Evolutionary conservation across 2,113 vertebrate species (phyloP).

Genomic region (Stegastes partitus): DNA sequence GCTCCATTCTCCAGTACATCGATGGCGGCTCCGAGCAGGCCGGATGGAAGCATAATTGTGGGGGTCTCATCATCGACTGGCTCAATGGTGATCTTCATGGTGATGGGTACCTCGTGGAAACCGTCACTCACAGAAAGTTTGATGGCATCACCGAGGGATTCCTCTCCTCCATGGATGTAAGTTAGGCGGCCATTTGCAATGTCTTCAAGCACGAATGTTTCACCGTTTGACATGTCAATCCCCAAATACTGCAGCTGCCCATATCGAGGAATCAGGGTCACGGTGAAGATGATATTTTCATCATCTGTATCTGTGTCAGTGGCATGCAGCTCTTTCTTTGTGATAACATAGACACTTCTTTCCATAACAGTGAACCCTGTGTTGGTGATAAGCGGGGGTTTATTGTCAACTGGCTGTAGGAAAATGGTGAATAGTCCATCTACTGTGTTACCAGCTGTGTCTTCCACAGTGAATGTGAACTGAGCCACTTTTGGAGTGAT

Average conservation of each 20-base stretch:
- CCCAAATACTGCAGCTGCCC: conserved; percentile 86
- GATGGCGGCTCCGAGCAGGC: conserved; percentile 90
- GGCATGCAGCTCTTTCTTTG: conserved; percentile 85
- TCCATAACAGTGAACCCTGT: conserved; percentile 91
- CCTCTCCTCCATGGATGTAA: conserved; percentile 89
- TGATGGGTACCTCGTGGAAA: conserved; percentile 92
- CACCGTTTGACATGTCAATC: conserved; percentile 83
- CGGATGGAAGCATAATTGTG: conserved; percentile 83
- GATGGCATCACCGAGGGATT: conserved; percentile 86
- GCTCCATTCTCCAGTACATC: conserved; percentile 94
- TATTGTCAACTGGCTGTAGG: conserved; percentile 94
- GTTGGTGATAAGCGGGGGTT: conserved; percentile 94
- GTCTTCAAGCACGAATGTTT: conserved; percentile 87
- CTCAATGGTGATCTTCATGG: conserved; percentile 87
- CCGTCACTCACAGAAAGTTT: conserved; percentile 93
- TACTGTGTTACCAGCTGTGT: conserved; percentile 89
- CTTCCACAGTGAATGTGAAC: conserved; percentile 93
- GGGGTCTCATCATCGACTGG: conserved; percentile 89
- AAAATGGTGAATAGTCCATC: conserved; percentile 92
- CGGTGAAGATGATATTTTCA: conserved; percentile 87
- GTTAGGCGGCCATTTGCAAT: conserved; percentile 81
- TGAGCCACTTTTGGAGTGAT: conserved; percentile 94
- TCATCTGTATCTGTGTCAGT: conserved; percentile 88
- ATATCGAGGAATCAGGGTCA: conserved; percentile 85
- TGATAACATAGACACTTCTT: conserved; percentile 87